Base-by-base conservation (phyloP, 2,113 vertebrate species). In the Antigone vipio region DNA sequence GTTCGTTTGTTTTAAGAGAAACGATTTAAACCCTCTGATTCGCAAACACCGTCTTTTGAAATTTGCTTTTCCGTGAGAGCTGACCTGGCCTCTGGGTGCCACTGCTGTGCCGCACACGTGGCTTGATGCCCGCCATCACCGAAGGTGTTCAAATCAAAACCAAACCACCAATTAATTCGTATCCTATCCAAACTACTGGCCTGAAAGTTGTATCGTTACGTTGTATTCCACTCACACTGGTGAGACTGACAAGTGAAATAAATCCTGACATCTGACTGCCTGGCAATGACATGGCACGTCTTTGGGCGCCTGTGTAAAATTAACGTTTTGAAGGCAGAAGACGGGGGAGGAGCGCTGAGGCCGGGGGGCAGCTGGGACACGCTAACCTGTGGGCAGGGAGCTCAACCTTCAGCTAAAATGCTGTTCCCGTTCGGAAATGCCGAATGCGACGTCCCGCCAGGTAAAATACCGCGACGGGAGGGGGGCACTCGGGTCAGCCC, bases 81-180 rank as follows among this genome's bases (percentile, higher is more conserved):
- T 27, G 15, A 27, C 60, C 58, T 73, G 91, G 91, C 96, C 96
- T 95, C 81, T 62, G 94, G 82, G 75, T 95, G 93, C 95, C 94
- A 53, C 89, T 81, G 81, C 89, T 79, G 92, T 38, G 71, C 94
- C 81, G 83, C 87, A 81, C 83, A 35, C 79, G 62, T 30, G 92
- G 86, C 86, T 84, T 38, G 67, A 63, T 50, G 68, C 89, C 71
- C 13, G 35, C 42, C 66, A 6, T 59, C 64, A 47, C 47, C 49
- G 2, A 27, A 44, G 18, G 35, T 9, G 42, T 38, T 12, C 27
- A 5, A 50, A 50, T 38, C 58, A 30, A 74, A 76, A 75, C 63
- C 59, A 45, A 71, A 55, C 90, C 92, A 77, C 82, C 62, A 21
- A 42, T 73, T 88, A 58, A 60, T 29, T 80, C 40, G 0, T 13